Conservation (phyloP, 2,888 invertebrate genomes). For the Aphrophora alni region DNA sequence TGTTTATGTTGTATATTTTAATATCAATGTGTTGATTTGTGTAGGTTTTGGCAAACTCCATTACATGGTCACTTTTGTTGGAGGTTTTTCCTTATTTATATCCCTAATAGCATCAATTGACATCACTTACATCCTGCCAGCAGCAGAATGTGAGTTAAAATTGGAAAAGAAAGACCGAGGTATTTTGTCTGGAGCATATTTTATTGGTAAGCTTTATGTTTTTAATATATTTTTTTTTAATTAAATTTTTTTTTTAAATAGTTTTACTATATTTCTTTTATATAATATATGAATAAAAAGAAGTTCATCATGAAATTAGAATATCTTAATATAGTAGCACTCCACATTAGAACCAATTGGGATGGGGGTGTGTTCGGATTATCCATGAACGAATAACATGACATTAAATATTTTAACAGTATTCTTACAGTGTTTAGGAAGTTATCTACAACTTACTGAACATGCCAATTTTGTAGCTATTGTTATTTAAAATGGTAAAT, state of each 20-base stretch:
- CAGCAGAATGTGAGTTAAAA: slow-evolving; percentile 36
- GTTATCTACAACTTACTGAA: no score
- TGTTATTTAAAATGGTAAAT: no score
- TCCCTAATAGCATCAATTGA: slow-evolving; percentile 24
- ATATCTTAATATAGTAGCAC: no score
- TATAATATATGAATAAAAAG: no score
- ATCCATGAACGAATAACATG: no score
- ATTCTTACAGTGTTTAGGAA: no score
- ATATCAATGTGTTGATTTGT: background rate
- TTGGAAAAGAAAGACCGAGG: slow-evolving; percentile 32
- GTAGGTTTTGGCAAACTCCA: slow-evolving; percentile 36
- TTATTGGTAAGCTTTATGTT: slow-evolving; percentile 30
- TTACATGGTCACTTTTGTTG: slow-evolving; percentile 29
- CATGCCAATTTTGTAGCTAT: no score
- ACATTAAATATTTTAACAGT: no score
- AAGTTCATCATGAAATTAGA: no score
- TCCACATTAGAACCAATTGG: no score
- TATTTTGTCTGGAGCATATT: slow-evolving; percentile 26
- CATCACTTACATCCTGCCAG: slow-evolving; percentile 27
- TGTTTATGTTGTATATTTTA: background rate
- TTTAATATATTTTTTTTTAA: background rate
- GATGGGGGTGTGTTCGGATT: no score
- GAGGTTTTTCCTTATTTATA: slow-evolving; percentile 19
- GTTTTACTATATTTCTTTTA: no score
- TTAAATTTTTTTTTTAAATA: background rate